These are phyloP conservation scores for Antheraea pernyi DNA, from an alignment of 1,140 invertebrate species.

Conservation along the genomic window DNA sequence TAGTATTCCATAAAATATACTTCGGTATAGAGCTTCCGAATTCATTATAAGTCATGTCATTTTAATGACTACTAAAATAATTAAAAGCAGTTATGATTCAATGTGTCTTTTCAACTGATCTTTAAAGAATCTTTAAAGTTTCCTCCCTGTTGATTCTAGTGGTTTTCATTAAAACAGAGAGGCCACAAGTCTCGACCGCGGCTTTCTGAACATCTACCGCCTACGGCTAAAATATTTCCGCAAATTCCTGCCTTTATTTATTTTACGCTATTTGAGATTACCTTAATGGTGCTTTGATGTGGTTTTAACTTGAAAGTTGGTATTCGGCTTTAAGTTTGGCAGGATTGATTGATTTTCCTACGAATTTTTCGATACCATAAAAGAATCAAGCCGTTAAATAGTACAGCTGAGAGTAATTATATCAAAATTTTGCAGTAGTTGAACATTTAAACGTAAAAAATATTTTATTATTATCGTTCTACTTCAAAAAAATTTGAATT, in stretches of 20 bases:
- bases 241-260: constrained; percentile 70
- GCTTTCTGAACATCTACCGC: constrained; percentile 38
- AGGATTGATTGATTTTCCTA: constrained; percentile 68
- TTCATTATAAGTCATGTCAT: neutral
- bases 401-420: neutral
- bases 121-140: constrained; percentile 50
- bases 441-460: neutral
- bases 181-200: constrained; percentile 52
- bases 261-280: constrained; percentile 71
- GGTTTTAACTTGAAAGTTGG: constrained; percentile 42
- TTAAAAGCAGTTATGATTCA: neutral
- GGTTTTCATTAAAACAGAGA: constrained; percentile 70
- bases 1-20: neutral
- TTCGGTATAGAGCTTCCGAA: neutral
- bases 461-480: neutral
- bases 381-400: neutral
- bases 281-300: constrained; percentile 74
- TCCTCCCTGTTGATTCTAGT: constrained; percentile 46
- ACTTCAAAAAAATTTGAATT: no score
- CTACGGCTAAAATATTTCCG: constrained; percentile 66
- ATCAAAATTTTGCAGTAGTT: neutral
- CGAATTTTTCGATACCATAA: constrained; percentile 35
- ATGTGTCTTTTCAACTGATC: constrained; percentile 40
- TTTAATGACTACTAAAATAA: constrained; percentile 7
- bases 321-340: constrained; percentile 59